phyloP scores from a whole-genome alignment of 2,888 invertebrate genomes.

The Diarsia dahlii region DNA sequence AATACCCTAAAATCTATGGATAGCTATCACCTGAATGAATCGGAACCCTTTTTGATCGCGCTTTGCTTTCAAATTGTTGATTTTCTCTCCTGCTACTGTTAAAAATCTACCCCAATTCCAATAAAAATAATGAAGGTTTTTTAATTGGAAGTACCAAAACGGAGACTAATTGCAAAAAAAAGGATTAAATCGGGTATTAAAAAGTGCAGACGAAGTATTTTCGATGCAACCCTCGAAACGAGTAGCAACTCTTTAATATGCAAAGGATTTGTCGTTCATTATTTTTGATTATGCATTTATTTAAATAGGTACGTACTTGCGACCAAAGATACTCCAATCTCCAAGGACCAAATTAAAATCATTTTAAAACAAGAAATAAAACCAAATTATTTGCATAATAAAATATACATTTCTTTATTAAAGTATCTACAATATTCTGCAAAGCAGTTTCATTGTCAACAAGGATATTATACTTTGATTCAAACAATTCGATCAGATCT shows the following conservation, averaged over 20 bases:
- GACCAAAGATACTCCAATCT: slow-evolving; percentile 4
- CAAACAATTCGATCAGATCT: slow-evolving; percentile 44
- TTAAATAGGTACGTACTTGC: slow-evolving; percentile 19
- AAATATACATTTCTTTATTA: slow-evolving; percentile 67
- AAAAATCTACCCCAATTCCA: slow-evolving; percentile 13
- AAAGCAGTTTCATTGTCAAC: slow-evolving; percentile 62
- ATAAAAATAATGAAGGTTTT: slow-evolving; percentile 27
- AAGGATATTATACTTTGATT: slow-evolving; percentile 38
- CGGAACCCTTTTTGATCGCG: neutral
- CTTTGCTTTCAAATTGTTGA: neutral
- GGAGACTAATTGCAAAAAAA: slow-evolving; percentile 33
- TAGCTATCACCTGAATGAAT: neutral
- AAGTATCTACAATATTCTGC: slow-evolving; percentile 51
- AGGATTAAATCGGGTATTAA: slow-evolving; percentile 31
- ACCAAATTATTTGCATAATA: slow-evolving; percentile 42
- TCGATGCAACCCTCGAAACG: slow-evolving; percentile 51
- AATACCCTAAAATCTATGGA: neutral
- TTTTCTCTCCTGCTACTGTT: neutral
- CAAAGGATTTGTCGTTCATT: slow-evolving; percentile 49
- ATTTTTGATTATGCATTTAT: slow-evolving; percentile 53
- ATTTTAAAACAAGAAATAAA: slow-evolving; percentile 25
- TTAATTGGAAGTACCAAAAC: slow-evolving; percentile 32
- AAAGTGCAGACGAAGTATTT: slow-evolving; percentile 51
- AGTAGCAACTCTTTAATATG: slow-evolving; percentile 52
- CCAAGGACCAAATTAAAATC: slow-evolving; percentile 3